These are phyloP conservation scores for Eleutherodactylus coqui DNA, from an alignment of 2,797 vertebrate species.

Conservation along the genomic window DNA sequence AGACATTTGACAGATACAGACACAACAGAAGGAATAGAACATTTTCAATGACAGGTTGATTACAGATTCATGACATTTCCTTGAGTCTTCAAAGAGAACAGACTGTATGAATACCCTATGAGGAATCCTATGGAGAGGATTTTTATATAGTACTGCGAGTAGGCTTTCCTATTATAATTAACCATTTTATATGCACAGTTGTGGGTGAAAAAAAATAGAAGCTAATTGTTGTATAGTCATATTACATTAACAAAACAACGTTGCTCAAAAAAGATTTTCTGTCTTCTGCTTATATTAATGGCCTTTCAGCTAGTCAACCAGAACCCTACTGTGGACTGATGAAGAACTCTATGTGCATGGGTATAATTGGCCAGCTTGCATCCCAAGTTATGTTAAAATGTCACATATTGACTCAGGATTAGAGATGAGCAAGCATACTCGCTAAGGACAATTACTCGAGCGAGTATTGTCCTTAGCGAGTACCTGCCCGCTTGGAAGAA, in stretches of 20 bases:
- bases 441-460: too few relatives aligned
- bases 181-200: neutral
- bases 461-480: too few relatives aligned
- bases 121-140: conserved; percentile 3
- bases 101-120: conserved; percentile 24
- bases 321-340: too few relatives aligned
- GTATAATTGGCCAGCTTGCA: too few relatives aligned
- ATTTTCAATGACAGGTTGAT: conserved; percentile 43
- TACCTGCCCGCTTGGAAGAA: too few relatives aligned
- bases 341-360: too few relatives aligned
- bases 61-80: conserved; percentile 43
- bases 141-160: neutral
- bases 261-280: neutral
- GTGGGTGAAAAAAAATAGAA: neutral
- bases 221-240: neutral
- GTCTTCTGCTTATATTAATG: too few relatives aligned
- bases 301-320: too few relatives aligned
- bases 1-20: conserved; percentile 28
- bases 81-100: conserved; percentile 32
- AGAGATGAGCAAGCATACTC: too few relatives aligned
- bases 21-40: conserved; percentile 12
- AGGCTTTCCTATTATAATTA: neutral
- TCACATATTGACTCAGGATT: too few relatives aligned
- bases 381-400: too few relatives aligned
- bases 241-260: too few relatives aligned